These are phyloP conservation scores for Leucophenga maculata DNA, from an alignment of 2,888 invertebrate genomes.

Conservation along the genomic window DNA sequence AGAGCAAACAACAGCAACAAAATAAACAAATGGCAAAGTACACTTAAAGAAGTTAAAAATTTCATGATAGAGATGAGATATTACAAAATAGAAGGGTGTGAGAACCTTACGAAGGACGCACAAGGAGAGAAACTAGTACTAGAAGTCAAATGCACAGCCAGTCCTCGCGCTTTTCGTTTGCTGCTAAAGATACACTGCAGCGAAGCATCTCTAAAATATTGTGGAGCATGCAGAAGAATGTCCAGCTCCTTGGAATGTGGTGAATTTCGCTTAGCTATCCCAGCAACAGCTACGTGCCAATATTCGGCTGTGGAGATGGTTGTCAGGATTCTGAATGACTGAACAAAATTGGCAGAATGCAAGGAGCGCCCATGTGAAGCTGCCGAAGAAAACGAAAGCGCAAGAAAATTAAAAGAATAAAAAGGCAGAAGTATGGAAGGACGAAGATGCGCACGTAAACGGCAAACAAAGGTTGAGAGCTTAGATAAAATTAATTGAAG, in stretches of 20 bases:
- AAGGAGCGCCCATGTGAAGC: too few species aligned
- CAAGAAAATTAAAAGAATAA: not conserved
- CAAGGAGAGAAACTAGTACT: not conserved
- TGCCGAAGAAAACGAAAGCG: not conserved
- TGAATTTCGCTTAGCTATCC: not conserved
- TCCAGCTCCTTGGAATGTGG: not conserved
- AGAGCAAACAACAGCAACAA: slow-evolving; percentile 1
- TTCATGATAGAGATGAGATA: slow-evolving; percentile 20
- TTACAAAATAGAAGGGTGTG: not conserved
- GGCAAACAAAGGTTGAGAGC: slow-evolving; percentile 6
- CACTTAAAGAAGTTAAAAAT: slow-evolving; percentile 20
- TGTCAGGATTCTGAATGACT: not conserved
- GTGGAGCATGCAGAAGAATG: not conserved
- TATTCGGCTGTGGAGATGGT: not conserved
- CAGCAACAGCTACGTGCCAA: slow-evolving; percentile 9
- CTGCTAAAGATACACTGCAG: not conserved
- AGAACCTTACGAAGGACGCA: not conserved
- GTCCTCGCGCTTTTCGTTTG: too few species aligned
- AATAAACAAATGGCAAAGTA: slow-evolving; percentile 17
- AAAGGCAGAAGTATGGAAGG: not conserved
- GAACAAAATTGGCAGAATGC: not conserved
- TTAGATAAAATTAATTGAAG: slow-evolving; percentile 17
- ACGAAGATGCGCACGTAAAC: not conserved
- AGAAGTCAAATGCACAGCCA: too few species aligned
- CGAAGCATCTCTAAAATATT: too few species aligned